Evolutionary conservation across 2,113 vertebrate species (phyloP), one percentile per base, ranked within the genome.

Genomic region (Halichoeres trimaculatus): DNA sequence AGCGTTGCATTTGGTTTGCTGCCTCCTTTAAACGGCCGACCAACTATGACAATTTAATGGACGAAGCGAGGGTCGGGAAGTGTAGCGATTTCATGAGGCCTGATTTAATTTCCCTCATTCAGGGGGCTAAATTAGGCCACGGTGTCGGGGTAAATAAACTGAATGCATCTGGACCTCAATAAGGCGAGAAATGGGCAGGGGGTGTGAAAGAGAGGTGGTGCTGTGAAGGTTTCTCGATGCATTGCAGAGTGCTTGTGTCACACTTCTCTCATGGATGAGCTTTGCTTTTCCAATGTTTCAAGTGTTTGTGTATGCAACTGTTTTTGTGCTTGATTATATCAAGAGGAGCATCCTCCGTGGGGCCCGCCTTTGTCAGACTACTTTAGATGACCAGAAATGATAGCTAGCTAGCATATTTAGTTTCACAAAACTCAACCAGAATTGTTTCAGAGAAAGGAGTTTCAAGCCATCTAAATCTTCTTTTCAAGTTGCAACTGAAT

Each of bases 31-130:
- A 89, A 78, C 51, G 63, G 60, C 70, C 1, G 61, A 30, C 84
- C 80, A 74, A 85, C 87, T 80, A 83, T 86, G 89, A 92, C 88
- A 81, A 84, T 80, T 90, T 81, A 90, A 90, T 90, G 78, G 88
- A 75, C 51, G 30, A 78, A 87, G 73, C 11, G 16, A 51, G 74
- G 77, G 73, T 55, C 10, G 61, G 61, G 68, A 85, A 87, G 71
- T 75, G 79, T 67, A 72, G 84, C 20, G 52, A 76, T 87, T 85
- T 88, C 80, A 78, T 78, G 67, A 79, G 85, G 78, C 74, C 70
- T 84, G 77, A 89, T 88, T 90, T 90, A 68, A 89, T 88, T 91
- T 90, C 76, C 86, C 83, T 76, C 75, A 65, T 87, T 87, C 59
- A 2, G 47, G 30, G 73, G 47, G 73, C 85, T 84, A 89, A 90